Conservation (phyloP, 2,113 vertebrate species). For the Gorilla gorilla region DNA sequence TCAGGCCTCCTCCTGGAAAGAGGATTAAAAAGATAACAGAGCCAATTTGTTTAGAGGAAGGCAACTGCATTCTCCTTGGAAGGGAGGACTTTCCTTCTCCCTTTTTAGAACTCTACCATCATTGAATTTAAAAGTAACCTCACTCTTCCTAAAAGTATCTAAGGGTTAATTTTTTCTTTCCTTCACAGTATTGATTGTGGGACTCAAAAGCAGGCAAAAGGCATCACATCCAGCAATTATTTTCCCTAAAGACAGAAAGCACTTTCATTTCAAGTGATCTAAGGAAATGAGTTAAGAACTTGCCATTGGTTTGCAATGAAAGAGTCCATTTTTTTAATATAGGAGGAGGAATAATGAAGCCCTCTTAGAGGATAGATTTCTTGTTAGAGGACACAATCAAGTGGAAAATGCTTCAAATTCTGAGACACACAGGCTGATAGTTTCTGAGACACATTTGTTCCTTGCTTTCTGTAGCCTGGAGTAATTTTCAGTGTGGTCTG, state of each 20-base stretch:
- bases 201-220: not conserved
- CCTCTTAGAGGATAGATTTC: conserved; percentile 29
- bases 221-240: not conserved
- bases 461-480: not conserved
- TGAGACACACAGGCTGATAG: not conserved
- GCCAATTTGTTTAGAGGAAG: not conserved
- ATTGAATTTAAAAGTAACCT: not conserved
- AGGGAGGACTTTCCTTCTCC: not conserved
- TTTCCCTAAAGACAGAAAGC: conserved; percentile 8
- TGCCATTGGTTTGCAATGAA: conserved; percentile 27
- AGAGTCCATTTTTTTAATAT: not conserved
- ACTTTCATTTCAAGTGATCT: not conserved
- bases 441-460: not conserved
- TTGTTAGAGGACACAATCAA: not conserved
- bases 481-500: not conserved
- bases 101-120: not conserved
- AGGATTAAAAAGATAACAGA: conserved; percentile 45
- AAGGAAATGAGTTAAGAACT: not conserved
- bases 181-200: not conserved
- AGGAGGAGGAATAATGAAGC: not conserved
- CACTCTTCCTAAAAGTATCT: not conserved
- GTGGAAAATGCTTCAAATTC: conserved; percentile 27
- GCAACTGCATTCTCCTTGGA: not conserved
- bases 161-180: not conserved
- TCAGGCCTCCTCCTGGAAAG: conserved; percentile 5